A percentile compares a stretch with the other conserved stretches of the same genome.
These are phyloP conservation scores for Brienomyrus brachyistius DNA, from an alignment of 2,113 vertebrate genomes.

Conservation along the genomic window DNA sequence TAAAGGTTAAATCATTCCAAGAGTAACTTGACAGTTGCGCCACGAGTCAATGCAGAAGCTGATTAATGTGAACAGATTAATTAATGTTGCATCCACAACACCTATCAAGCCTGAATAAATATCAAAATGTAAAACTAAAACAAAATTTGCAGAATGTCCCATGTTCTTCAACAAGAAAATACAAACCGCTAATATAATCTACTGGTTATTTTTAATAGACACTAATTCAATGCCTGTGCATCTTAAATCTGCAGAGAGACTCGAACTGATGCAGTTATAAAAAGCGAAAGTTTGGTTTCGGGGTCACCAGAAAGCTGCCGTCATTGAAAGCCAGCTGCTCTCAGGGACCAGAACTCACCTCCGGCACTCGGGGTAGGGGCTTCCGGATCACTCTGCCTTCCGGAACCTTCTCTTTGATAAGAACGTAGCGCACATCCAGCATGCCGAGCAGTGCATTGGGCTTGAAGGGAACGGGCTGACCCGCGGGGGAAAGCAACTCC, in stretches of 20 bases:
- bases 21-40: not conserved
- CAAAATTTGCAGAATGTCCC: not conserved
- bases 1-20: not conserved
- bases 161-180: not conserved
- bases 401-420: constrained; percentile 77
- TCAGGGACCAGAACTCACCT: constrained; percentile 62
- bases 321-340: not conserved
- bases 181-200: not conserved
- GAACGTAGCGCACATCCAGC: constrained; percentile 69
- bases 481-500: constrained; percentile 68
- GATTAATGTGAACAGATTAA: not conserved
- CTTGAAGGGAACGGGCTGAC: constrained; percentile 77
- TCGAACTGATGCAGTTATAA: not conserved
- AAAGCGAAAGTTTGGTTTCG: not conserved
- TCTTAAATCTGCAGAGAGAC: not conserved
- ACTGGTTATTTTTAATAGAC: not conserved
- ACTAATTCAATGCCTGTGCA: not conserved
- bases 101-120: not conserved
- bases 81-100: not conserved
- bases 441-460: constrained; percentile 82
- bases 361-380: constrained; percentile 72
- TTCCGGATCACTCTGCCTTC: constrained; percentile 73
- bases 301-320: not conserved
- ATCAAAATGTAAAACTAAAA: not conserved
- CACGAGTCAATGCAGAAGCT: not conserved